Percentiles rank a stretch among this genome's conserved stretches.
phyloP scores from a whole-genome alignment of 1,140 invertebrate genomes.

The Cherax destructor region DNA sequence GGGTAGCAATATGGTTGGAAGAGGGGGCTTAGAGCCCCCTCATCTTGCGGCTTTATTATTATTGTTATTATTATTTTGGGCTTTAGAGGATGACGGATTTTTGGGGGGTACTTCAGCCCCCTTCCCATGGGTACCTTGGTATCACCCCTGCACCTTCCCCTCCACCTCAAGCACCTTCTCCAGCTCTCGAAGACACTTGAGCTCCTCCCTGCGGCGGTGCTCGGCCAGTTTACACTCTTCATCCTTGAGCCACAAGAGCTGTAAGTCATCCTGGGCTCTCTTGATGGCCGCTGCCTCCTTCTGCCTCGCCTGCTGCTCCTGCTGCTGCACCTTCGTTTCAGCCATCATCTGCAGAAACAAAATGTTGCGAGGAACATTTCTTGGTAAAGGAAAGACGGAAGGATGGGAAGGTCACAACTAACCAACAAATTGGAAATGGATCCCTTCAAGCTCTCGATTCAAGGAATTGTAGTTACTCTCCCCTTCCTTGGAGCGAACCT shows the following conservation, averaged over 20 bases:
- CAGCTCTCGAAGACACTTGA: not conserved
- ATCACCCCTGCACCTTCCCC: not conserved
- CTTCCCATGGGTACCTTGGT: not conserved
- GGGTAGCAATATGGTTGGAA: too few species aligned
- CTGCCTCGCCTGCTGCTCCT: not conserved
- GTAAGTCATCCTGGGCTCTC: constrained; percentile 3
- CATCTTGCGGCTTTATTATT: too few species aligned
- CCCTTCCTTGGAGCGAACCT: not conserved
- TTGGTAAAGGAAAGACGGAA: too few species aligned
- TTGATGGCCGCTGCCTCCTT: not conserved
- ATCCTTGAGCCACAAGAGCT: constrained; percentile 27
- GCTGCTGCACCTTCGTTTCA: not conserved
- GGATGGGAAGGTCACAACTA: too few species aligned
- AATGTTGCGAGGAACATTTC: too few species aligned
- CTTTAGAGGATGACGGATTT: too few species aligned
- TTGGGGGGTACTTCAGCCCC: not conserved
- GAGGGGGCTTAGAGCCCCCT: too few species aligned
- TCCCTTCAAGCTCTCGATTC: too few species aligned
- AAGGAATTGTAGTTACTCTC: too few species aligned
- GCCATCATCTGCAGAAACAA: constrained; percentile 1
- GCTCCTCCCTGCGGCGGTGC: not conserved
- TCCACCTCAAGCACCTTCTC: not conserved
- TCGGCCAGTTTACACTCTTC: constrained; percentile 10
- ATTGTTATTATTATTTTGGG: too few species aligned
- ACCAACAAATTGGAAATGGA: too few species aligned